Conservation (phyloP, 2,888 invertebrate species). For the Dioctria rufipes region DNA sequence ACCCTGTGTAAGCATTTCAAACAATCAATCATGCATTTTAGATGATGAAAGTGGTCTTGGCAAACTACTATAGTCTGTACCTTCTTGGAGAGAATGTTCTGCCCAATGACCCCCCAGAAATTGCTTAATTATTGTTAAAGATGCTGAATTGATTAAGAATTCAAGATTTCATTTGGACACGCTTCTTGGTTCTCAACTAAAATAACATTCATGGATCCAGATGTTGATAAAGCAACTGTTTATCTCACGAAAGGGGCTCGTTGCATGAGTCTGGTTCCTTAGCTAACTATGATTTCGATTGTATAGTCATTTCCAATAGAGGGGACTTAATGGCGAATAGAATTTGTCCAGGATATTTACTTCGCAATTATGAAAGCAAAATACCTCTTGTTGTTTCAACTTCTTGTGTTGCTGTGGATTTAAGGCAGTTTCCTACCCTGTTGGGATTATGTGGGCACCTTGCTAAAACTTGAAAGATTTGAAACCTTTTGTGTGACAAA, state of each 20-base stretch:
- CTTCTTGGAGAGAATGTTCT: constrained; percentile 64
- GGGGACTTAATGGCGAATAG: constrained; percentile 67
- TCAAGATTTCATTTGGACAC: constrained; percentile 69
- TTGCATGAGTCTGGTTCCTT: constrained; percentile 66
- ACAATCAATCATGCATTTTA: constrained; percentile 66
- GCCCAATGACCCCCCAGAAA: constrained; percentile 62
- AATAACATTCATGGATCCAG: constrained; percentile 64
- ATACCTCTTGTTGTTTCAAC: constrained; percentile 67
- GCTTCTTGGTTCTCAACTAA: constrained; percentile 64
- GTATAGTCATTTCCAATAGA: constrained; percentile 68
- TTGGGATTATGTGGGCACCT: too few species aligned
- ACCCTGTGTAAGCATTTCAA: constrained; percentile 66
- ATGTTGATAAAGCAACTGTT: constrained; percentile 65
- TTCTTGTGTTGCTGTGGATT: too few species aligned
- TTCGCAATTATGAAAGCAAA: constrained; percentile 68
- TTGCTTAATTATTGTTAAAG: constrained; percentile 66
- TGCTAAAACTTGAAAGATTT: too few species aligned
- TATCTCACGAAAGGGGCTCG: constrained; percentile 67
- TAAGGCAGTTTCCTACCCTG: too few species aligned
- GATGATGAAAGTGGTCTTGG: constrained; percentile 70
- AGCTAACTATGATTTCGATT: constrained; percentile 67
- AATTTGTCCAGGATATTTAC: constrained; percentile 67
- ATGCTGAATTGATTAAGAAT: constrained; percentile 65
- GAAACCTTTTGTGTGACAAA: too few species aligned
- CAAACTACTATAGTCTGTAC: constrained; percentile 64